A percentile compares a stretch with the other conserved stretches of the same genome.
phyloP scores from a whole-genome alignment of 1,140 invertebrate species.

The Zaprionus capensis region DNA sequence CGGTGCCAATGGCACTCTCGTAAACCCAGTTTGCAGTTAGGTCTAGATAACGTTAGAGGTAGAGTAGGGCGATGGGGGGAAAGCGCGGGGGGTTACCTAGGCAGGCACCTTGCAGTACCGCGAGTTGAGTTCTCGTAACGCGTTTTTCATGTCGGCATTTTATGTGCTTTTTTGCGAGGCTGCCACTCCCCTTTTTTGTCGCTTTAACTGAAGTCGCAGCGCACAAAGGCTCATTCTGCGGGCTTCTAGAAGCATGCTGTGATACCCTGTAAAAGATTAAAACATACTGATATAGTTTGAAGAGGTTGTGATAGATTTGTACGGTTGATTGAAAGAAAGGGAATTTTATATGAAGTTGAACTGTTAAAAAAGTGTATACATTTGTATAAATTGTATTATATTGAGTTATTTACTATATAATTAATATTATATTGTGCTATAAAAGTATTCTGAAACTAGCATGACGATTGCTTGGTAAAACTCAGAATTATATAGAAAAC shows the following conservation, averaged over 20 bases:
- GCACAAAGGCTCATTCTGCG: constrained; percentile 32
- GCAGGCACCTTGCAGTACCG: constrained; percentile 15
- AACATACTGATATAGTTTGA: not conserved
- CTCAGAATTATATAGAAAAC: too few relatives aligned
- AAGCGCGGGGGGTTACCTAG: not conserved
- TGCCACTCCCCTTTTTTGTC: constrained; percentile 28
- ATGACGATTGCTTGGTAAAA: too few relatives aligned
- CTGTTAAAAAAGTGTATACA: not conserved
- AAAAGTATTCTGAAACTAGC: not conserved
- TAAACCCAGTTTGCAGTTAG: constrained; percentile 73
- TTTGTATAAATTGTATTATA: not conserved
- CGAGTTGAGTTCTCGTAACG: constrained; percentile 57
- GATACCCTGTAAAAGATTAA: not conserved
- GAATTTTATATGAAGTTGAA: not conserved
- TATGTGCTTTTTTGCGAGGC: constrained; percentile 36
- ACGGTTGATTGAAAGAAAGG: not conserved
- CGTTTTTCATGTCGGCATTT: constrained; percentile 76
- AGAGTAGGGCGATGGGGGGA: not conserved
- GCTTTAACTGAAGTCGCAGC: constrained; percentile 20
- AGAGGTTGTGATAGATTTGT: not conserved
- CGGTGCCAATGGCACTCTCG: constrained; percentile 54
- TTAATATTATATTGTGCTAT: not conserved
- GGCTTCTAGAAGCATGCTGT: constrained; percentile 14
- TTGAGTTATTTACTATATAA: not conserved
- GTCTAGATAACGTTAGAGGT: not conserved